These are phyloP conservation scores for Poecilia picta DNA, from an alignment of 2,797 vertebrate genomes.

Conservation along the genomic window DNA sequence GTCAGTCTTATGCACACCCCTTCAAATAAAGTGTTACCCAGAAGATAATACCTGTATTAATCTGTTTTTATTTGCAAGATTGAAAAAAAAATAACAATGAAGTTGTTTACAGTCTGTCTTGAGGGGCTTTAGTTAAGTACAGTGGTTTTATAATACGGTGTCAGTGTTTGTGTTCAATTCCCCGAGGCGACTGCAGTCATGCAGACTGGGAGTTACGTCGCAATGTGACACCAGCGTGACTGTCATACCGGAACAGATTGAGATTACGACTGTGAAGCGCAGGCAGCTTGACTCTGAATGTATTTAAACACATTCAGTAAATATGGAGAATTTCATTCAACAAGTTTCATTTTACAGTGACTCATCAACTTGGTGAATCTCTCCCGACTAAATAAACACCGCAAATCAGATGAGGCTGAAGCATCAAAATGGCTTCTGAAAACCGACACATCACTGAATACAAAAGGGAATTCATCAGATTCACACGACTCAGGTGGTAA, in stretches of 20 bases:
- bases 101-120: not conserved
- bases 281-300: conserved; percentile 13
- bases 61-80: not conserved
- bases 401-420: not conserved
- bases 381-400: conserved; percentile 8
- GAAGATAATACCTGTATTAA: not conserved
- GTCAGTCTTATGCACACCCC: too few species aligned
- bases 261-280: conserved; percentile 25
- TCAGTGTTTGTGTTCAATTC: conserved; percentile 25
- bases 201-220: conserved; percentile 21
- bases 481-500: conserved; percentile 21
- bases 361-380: conserved; percentile 18
- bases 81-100: not conserved
- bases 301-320: conserved; percentile 4
- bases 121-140: not conserved
- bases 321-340: conserved; percentile 7
- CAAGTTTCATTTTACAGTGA: conserved; percentile 8
- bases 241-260: conserved; percentile 31
- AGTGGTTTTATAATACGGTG: conserved; percentile 5
- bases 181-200: conserved; percentile 7
- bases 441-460: conserved; percentile 26
- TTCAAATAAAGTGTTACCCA: not conserved
- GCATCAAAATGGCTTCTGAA: conserved; percentile 6
- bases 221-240: conserved; percentile 22
- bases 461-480: conserved; percentile 44